Base-by-base conservation (phyloP, 1,140 invertebrate species). In the Ceratoteleas bidentatus region DNA sequence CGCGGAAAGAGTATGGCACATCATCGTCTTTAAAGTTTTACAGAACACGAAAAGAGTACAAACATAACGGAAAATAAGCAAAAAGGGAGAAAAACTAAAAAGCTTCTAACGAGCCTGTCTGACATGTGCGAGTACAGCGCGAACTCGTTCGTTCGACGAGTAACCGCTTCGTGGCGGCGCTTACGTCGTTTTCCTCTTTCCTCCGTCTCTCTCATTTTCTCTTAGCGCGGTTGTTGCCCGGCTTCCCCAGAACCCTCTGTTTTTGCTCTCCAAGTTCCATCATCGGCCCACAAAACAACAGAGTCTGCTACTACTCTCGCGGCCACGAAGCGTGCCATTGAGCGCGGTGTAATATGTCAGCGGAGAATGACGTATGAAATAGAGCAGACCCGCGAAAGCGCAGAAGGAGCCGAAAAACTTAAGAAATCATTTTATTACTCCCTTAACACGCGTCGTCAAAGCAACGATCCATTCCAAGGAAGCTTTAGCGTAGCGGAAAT, bases 91-190 rank as follows among this genome's bases (percentile, higher is more conserved):
- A 76, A 70, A 70, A 70, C 16, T 50, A 53, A 65, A 78, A 70
- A 65, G 60, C 60, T 78, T 65, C 79, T 81, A 81, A 81, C 79
- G 77, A 81, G 70, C 69, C 65, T 64, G 64, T 74, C 77, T 69
- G 69, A 74, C 65, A 56, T 56, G 70, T 74, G 69, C 38, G 64
- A 74, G 70, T 58, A 60, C 60, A 81, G 69, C 34, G 62, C 62
- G 64, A 80, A 80, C 69, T 80, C 77, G 69, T 80, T 69, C 70
- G 43, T 80, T 80, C 69, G 77, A 74, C 77, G 70, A 74, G 70
- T 40, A 74, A 74, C 62, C 47, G 54, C 62, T 61, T 75, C 56
- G 52, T 62, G 60, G n/a, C 54, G 73, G 47, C 54, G 53, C 47
- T 75, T 75, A 66, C 49, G 45, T 64, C 73, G 56, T 57, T 66